A percentile compares a stretch with the other conserved stretches of the same genome.
Conservation (phyloP, 1,140 invertebrate species). For the Gonioctena quinquepunctata region DNA sequence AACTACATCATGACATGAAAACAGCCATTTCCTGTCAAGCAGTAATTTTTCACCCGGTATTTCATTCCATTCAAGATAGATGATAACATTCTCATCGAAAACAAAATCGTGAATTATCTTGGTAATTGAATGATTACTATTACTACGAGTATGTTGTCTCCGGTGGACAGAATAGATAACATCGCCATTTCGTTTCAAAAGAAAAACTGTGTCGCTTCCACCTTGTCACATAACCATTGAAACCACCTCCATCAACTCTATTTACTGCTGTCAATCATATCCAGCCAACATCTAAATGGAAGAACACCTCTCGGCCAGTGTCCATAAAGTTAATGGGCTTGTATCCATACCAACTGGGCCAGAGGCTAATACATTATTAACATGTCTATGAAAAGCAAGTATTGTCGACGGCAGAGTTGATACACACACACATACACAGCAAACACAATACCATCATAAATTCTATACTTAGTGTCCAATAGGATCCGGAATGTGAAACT, state of each 20-base stretch:
- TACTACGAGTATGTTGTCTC: too few species aligned
- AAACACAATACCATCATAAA: neutral
- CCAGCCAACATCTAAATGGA: neutral
- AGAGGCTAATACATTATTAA: neutral
- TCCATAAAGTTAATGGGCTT: neutral
- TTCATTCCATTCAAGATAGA: too few species aligned
- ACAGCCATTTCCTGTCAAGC: too few species aligned
- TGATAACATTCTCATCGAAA: too few species aligned
- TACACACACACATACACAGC: neutral
- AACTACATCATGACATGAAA: too few species aligned
- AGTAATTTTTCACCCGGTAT: too few species aligned
- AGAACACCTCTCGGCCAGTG: neutral
- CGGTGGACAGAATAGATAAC: too few species aligned
- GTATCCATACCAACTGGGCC: neutral
- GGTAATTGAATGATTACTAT: too few species aligned
- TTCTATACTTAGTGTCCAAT: neutral
- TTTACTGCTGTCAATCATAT: neutral
- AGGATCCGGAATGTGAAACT: neutral
- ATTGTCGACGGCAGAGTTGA: neutral
- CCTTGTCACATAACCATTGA: too few species aligned
- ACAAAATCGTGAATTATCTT: too few species aligned
- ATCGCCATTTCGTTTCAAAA: too few species aligned
- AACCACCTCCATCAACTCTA: neutral
- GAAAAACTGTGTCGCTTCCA: too few species aligned
- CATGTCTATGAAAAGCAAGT: neutral